Evolutionary conservation across 2,797 vertebrate species (phyloP).

Genomic region (Sebastes hubbsi): DNA sequence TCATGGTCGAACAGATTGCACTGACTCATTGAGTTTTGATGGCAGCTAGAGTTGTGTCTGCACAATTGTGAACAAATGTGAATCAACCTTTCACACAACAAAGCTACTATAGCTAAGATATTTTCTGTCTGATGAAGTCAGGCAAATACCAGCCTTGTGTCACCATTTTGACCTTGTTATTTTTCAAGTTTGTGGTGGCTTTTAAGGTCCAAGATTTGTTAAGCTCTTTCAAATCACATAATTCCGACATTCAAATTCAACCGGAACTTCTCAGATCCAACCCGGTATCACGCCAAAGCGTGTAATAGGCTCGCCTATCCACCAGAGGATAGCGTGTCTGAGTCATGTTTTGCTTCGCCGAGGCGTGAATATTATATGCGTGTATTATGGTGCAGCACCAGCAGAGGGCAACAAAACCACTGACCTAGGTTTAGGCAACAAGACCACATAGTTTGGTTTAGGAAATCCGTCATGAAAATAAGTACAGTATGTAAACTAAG

Average conservation of each 20-base stretch:
- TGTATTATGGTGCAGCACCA: no score
- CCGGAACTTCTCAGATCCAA: neutral
- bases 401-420: no score
- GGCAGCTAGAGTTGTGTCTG: neutral
- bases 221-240: neutral
- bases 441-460: no score
- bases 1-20: neutral
- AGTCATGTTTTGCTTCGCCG: no score
- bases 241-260: neutral
- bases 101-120: neutral
- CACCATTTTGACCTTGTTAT: neutral
- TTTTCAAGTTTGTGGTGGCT: neutral
- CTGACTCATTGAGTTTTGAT: conserved; percentile 5
- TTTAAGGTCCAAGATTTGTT: neutral
- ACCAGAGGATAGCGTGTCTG: no score
- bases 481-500: no score
- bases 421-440: no score
- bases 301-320: no score
- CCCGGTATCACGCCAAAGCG: no score
- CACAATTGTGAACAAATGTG: neutral
- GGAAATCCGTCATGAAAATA: no score
- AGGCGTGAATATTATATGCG: no score
- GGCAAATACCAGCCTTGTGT: neutral
- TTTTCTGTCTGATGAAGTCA: neutral
- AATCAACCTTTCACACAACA: neutral